Conservation (phyloP, 2,113 vertebrate genomes). For the Boleophthalmus pectinirostris region DNA sequence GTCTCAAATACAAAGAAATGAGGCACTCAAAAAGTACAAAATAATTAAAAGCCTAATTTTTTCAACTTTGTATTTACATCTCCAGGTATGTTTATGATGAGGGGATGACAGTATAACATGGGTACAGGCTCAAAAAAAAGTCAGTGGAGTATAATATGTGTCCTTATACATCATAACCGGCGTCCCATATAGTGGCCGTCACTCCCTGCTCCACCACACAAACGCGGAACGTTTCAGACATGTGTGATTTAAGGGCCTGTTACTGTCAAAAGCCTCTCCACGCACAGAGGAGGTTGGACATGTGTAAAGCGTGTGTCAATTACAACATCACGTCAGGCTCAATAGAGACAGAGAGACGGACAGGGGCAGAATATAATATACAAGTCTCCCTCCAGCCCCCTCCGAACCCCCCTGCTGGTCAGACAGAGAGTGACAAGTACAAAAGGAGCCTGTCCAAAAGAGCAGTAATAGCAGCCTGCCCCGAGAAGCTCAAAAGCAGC, state of each 20-base stretch:
- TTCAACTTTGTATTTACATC: no score
- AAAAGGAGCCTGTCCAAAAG: conserved; percentile 41
- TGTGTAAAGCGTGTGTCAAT: not conserved
- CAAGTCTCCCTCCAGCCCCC: not conserved
- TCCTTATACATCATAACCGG: not conserved
- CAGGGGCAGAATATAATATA: not conserved
- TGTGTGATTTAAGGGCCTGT: not conserved
- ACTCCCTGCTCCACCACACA: not conserved
- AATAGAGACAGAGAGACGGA: not conserved
- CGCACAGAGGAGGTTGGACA: not conserved
- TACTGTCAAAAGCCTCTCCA: conserved; percentile 2
- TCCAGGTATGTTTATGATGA: no score
- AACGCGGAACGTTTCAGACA: not conserved
- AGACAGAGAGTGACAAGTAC: conserved; percentile 16
- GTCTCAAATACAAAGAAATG: no score
- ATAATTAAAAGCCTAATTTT: no score
- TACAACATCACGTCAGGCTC: not conserved
- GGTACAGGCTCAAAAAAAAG: no score
- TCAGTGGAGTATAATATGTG: no score
- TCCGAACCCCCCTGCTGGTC: conserved; percentile 12
- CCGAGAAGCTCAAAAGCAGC: not conserved
- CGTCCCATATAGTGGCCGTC: no score
- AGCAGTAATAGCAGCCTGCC: conserved; percentile 53
- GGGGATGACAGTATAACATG: no score
- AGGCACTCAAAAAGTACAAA: no score